A percentile compares a stretch with the other conserved stretches of the same genome.
Evolutionary conservation across 2,888 invertebrate species (phyloP).

Genomic region (Xestia rhomboidea): DNA sequence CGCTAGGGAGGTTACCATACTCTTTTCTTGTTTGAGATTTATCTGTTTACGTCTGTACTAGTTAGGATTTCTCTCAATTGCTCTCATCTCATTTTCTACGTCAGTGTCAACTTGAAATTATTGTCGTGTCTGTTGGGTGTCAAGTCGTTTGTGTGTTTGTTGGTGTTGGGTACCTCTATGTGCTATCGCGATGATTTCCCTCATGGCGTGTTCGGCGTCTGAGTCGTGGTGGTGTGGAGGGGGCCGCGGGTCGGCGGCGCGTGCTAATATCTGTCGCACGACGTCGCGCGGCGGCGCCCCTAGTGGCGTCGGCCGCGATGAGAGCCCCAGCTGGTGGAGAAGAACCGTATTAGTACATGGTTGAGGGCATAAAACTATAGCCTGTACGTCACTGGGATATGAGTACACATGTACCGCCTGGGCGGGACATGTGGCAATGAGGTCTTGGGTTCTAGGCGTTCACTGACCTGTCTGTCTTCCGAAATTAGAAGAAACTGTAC

Average conservation of each 20-base stretch:
- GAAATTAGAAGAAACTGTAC: neutral
- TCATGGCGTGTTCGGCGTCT: constrained; percentile 83
- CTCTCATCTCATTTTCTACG: constrained; percentile 80
- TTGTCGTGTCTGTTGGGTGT: neutral
- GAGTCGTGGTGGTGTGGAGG: constrained; percentile 73
- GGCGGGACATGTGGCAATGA: neutral
- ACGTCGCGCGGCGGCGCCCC: constrained; percentile 89
- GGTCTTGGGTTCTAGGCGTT: neutral
- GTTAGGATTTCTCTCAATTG: neutral
- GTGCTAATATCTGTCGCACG: constrained; percentile 86
- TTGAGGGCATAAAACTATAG: neutral
- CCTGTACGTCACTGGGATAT: neutral
- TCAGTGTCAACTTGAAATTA: constrained; percentile 60
- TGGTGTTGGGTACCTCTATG: constrained; percentile 81
- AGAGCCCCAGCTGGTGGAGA: constrained; percentile 83
- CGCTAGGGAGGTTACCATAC: neutral
- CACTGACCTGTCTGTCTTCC: neutral
- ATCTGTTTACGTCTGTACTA: neutral
- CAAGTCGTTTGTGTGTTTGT: neutral
- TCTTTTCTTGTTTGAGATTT: constrained; percentile 4
- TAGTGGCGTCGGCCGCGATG: constrained; percentile 84
- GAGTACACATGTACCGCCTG: neutral
- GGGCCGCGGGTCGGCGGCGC: constrained; percentile 83
- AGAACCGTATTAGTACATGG: neutral
- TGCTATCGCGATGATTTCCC: constrained; percentile 88